Evolutionary conservation across 1,140 invertebrate genomes (phyloP).

Genomic region (Penaeus vannamei): DNA sequence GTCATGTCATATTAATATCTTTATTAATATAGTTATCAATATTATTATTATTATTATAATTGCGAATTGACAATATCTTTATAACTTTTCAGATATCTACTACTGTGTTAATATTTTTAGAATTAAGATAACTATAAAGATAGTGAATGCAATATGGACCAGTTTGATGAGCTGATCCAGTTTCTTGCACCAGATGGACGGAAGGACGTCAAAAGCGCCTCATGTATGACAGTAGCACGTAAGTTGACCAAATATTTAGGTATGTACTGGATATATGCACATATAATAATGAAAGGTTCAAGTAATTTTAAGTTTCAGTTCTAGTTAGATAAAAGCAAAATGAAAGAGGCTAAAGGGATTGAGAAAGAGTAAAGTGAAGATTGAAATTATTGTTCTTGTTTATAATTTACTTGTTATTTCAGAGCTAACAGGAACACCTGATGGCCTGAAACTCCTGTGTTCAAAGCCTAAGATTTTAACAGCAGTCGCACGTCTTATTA

Average conservation of each 20-base stretch:
- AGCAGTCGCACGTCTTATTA: slow-evolving; percentile 17
- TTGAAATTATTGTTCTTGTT: neutral
- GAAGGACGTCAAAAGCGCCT: neutral
- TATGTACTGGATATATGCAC: neutral
- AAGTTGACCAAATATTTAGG: neutral
- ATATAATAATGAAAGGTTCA: neutral
- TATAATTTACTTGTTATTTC: neutral
- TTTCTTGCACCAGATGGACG: neutral
- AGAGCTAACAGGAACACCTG: slow-evolving; percentile 56
- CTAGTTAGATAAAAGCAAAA: too few species aligned
- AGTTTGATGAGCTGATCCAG: neutral
- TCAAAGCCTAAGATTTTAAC: slow-evolving; percentile 21
- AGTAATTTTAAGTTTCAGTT: too few species aligned
- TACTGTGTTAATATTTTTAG: too few species aligned
- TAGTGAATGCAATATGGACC: neutral
- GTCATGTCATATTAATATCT: too few species aligned
- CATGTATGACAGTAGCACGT: slow-evolving; percentile 18
- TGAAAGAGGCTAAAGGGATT: too few species aligned
- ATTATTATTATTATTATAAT: too few species aligned
- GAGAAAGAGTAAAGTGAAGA: neutral
- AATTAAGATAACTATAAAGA: too few species aligned
- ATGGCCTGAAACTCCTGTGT: slow-evolving; percentile 39
- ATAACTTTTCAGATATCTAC: too few species aligned
- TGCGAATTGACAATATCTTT: too few species aligned
- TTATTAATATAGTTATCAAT: too few species aligned